A percentile compares a stretch with the other conserved stretches of the same genome.
These are phyloP conservation scores for Mormyrops boulengeri DNA, from an alignment of 2,797 vertebrate species.

Conservation along the genomic window DNA sequence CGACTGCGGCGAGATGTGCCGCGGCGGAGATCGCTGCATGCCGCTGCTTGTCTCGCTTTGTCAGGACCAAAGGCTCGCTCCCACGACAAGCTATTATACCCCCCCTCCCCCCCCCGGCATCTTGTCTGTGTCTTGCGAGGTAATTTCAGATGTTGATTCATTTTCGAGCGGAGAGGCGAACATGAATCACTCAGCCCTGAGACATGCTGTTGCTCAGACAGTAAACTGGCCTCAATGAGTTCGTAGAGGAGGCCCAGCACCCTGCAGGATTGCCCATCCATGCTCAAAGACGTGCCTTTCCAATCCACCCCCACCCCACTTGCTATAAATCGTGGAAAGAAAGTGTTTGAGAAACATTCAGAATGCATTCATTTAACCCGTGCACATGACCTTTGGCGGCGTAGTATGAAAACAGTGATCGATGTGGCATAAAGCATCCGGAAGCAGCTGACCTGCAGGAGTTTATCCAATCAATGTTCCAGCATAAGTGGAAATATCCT, in stretches of 20 bases:
- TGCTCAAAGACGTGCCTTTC: neutral
- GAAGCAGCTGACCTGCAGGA: neutral
- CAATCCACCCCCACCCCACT: neutral
- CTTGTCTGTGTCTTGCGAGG: neutral
- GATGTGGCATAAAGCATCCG: neutral
- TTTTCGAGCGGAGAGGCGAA: neutral
- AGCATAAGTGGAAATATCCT: neutral
- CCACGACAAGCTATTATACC: neutral
- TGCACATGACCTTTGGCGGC: neutral
- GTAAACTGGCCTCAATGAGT: neutral
- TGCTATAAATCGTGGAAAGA: neutral
- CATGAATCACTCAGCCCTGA: slow-evolving; percentile 7
- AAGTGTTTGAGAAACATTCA: neutral
- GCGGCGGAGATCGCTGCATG: neutral
- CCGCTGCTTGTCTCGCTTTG: neutral
- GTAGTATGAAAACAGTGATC: neutral
- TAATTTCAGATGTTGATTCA: slow-evolving; percentile 7
- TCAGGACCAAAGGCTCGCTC: neutral
- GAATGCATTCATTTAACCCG: neutral
- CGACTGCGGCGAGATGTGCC: neutral
- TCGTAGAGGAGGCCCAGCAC: neutral
- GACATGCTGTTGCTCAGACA: neutral
- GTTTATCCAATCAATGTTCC: neutral
- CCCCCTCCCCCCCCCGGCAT: neutral
- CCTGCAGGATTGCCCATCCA: neutral